Evolutionary conservation across 2,797 vertebrate genomes (phyloP).

Genomic region (Lepidocolaptes lacrymiger): DNA sequence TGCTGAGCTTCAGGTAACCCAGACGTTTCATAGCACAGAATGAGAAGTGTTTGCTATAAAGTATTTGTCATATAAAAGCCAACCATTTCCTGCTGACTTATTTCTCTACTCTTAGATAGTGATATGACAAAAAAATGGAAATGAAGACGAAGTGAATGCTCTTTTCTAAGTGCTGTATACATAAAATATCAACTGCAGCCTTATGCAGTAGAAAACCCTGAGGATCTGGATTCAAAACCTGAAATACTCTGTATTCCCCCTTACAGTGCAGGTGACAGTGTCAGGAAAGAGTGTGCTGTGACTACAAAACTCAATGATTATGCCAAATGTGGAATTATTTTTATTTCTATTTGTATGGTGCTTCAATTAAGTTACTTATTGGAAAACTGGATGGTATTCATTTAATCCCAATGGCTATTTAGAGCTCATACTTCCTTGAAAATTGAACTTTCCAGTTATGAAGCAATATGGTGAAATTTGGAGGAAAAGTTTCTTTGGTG

Average conservation of each 20-base stretch:
- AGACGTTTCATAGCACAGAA: not conserved
- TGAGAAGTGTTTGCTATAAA: not conserved
- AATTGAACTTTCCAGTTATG: not conserved
- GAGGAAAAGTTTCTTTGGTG: not conserved
- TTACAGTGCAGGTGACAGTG: not conserved
- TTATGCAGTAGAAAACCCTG: not conserved
- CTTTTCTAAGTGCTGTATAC: not conserved
- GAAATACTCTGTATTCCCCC: not conserved
- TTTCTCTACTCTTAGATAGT: not conserved
- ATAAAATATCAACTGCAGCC: constrained; percentile 29
- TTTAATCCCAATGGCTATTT: not conserved
- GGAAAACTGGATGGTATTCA: not conserved
- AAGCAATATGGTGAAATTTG: not conserved
- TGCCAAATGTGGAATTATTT: not conserved
- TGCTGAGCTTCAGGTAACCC: not conserved
- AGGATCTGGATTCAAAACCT: not conserved
- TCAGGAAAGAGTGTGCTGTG: not conserved
- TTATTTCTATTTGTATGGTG: not conserved
- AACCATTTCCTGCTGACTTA: not conserved
- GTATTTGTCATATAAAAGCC: not conserved
- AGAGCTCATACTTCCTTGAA: not conserved
- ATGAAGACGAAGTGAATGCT: not conserved
- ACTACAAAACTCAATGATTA: not conserved
- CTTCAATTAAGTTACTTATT: not conserved
- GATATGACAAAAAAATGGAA: constrained; percentile 7